Evolutionary conservation across 2,888 invertebrate genomes (phyloP), one percentile per base, ranked within the genome.

Genomic region (Iselma pallidipennis): DNA sequence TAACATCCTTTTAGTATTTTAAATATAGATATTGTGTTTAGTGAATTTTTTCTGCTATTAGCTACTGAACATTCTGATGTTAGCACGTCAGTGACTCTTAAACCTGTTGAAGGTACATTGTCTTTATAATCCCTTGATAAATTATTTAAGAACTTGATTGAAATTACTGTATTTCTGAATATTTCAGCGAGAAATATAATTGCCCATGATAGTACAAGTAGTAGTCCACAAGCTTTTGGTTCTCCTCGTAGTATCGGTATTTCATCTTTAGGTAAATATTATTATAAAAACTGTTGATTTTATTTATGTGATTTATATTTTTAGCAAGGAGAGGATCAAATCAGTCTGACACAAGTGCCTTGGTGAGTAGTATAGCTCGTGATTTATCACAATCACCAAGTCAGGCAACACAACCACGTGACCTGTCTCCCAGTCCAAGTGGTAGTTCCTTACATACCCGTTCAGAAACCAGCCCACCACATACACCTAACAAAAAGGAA

Each of bases 371-470:
- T 66, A 77, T 88, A 37, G 86, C 87, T 1, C 82, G 86, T 69
- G 89, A 89, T 78, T 81, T 86, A 55, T 87, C 86, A 29, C 86
- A 87, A 69, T 86, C 87, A 2, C 84, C 85, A 7, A 85, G 84
- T 70, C 85, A 83, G 65, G 77, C 82, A 45, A 83, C 74, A 76
- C 84, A 77, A 73, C 83, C 83, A 3, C 81, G 83, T 58, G 86
- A 86, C 73, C 63, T 78, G 49, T 85, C 86, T 5, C 85, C 86
- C 1, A 84, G 84, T 72, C 85, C 85, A 6, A 85, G 84, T 67
- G 83, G 83, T 66, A 85, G 85, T 71, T 85, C 85, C 25, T 72
- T 84, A 42, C 84, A 84, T 55, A 84, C 83, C 72, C 78, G 82
- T 66, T 85, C 84, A 6, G 85, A 85, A 65, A 80, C 78, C 37